Evolutionary conservation across 2,113 vertebrate species (phyloP).

Genomic region (Oncorhynchus tshawytscha): DNA sequence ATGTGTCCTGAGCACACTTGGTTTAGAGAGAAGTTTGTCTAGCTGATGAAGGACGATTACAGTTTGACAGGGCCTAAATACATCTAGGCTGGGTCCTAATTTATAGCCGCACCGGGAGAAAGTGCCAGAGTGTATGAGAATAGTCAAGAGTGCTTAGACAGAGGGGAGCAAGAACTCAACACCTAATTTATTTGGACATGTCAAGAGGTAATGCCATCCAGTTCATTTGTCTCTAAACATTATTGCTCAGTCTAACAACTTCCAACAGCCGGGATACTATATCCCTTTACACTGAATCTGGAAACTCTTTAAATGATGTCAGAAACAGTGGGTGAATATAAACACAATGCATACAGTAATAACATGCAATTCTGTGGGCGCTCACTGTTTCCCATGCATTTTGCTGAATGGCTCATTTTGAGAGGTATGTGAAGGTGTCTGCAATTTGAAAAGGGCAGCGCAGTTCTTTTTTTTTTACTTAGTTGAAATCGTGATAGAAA

Average conservation of each 20-base stretch:
- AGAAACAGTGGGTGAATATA: not conserved
- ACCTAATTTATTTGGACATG: constrained; percentile 40
- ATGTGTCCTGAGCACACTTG: constrained; percentile 17
- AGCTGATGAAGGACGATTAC: constrained; percentile 21
- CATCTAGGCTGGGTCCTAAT: constrained; percentile 44
- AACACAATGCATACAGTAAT: not conserved
- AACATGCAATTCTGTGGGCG: not conserved
- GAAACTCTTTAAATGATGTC: constrained; percentile 8
- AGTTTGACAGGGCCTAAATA: constrained; percentile 22
- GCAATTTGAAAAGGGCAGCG: not conserved
- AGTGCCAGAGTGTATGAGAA: constrained; percentile 11
- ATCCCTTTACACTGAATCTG: not conserved
- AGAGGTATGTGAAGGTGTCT: no score
- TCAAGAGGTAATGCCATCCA: constrained; percentile 26
- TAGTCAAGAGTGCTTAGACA: constrained; percentile 21
- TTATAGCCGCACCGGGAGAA: not conserved
- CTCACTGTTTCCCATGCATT: not conserved
- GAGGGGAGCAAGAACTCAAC: constrained; percentile 32
- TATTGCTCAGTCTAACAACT: not conserved
- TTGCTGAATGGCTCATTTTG: constrained; percentile 4
- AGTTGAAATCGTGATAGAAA: no score
- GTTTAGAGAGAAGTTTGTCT: constrained; percentile 45
- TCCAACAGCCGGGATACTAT: not conserved
- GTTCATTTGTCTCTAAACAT: constrained; percentile 22
- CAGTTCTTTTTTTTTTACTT: not conserved